These are phyloP conservation scores for Cygnus atratus DNA, from an alignment of 2,113 vertebrate genomes.

Conservation along the genomic window DNA sequence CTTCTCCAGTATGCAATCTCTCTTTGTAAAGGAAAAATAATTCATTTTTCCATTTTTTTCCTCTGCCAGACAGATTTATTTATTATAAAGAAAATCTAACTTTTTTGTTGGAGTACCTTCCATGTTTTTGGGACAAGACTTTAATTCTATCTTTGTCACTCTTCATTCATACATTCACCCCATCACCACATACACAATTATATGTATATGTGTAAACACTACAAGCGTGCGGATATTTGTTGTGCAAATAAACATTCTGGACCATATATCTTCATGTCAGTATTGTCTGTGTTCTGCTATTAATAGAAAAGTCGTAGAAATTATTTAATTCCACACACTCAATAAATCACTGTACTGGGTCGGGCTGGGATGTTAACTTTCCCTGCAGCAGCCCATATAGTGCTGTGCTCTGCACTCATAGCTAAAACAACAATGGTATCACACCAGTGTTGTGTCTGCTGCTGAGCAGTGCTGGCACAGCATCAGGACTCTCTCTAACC, in stretches of 20 bases:
- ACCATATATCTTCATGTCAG: background rate
- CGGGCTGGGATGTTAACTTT: too few relatives aligned
- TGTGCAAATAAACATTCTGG: background rate
- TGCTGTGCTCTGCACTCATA: too few relatives aligned
- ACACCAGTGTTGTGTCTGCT: too few relatives aligned
- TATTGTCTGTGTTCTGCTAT: background rate
- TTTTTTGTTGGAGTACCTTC: background rate
- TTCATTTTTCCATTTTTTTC: background rate
- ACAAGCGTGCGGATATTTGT: background rate
- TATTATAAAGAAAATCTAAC: background rate
- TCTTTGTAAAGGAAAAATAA: background rate
- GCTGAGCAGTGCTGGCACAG: too few relatives aligned
- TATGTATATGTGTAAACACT: background rate
- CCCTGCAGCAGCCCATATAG: too few relatives aligned
- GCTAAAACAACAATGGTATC: too few relatives aligned
- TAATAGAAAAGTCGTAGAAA: background rate
- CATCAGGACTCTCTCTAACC: too few relatives aligned
- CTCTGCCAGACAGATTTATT: background rate
- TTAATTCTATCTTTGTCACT: background rate
- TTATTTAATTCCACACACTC: background rate
- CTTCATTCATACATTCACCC: background rate
- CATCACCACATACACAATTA: background rate
- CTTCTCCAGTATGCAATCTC: background rate
- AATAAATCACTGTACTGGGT: background rate
- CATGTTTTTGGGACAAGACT: background rate